phyloP scores from a whole-genome alignment of 2,113 vertebrate species.

The Pica pica region DNA sequence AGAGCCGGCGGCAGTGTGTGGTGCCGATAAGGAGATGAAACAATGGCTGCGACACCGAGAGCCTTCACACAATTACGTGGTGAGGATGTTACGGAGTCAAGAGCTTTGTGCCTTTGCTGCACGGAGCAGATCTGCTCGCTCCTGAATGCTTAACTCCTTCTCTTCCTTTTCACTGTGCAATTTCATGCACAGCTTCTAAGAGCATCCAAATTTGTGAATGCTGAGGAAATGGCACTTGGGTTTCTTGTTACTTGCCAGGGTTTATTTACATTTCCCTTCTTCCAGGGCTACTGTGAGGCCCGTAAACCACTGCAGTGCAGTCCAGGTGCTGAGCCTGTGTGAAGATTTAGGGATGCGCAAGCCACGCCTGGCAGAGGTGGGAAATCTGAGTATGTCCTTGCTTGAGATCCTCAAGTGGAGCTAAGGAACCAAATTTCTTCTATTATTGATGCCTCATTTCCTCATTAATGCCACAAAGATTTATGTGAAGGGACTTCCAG shows the following conservation, averaged over 20 bases:
- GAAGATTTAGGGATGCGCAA: background rate
- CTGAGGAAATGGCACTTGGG: background rate
- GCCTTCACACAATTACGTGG: background rate
- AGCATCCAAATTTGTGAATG: background rate
- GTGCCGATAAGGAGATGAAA: background rate
- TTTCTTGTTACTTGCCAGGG: background rate
- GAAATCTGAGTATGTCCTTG: background rate
- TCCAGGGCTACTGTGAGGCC: background rate
- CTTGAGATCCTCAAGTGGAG: background rate
- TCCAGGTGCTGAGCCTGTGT: background rate
- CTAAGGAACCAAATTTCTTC: background rate
- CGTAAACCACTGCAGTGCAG: background rate
- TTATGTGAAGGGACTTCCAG: conserved; percentile 1
- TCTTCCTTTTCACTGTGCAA: background rate
- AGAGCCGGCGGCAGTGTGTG: background rate
- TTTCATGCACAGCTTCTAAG: background rate
- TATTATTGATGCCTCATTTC: background rate
- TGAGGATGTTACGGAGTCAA: background rate
- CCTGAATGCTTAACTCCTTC: background rate
- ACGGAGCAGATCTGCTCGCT: background rate
- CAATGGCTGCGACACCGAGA: background rate
- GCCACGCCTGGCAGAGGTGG: background rate
- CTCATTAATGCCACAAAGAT: conserved; percentile 16
- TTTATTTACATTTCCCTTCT: background rate
- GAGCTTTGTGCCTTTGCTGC: background rate